These are phyloP conservation scores for Scalopus aquaticus DNA, from an alignment of 2,113 vertebrate species.

Conservation along the genomic window DNA sequence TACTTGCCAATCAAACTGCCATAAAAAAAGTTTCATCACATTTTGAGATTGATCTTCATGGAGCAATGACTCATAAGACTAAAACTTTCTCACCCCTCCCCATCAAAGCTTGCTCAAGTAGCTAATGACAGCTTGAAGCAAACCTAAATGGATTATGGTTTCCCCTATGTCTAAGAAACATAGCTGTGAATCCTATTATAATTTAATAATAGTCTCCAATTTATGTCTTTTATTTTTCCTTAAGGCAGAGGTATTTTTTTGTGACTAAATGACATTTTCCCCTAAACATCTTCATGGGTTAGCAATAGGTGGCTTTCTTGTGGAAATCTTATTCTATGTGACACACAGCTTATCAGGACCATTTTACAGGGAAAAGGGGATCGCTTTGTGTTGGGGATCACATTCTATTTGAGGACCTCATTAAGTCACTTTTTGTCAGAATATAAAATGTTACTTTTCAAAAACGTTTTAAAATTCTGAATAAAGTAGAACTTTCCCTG, in stretches of 20 bases:
- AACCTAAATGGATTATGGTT: slow-evolving; percentile 10
- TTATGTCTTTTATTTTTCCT: background rate
- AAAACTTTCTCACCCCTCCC: slow-evolving; percentile 69
- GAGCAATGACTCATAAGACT: slow-evolving; percentile 60
- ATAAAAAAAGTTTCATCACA: slow-evolving; percentile 35
- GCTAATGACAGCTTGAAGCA: slow-evolving; percentile 38
- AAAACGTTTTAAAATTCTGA: slow-evolving; percentile 32
- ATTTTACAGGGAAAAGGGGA: background rate
- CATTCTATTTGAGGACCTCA: background rate
- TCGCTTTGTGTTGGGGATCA: background rate
- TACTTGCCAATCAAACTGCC: slow-evolving; percentile 5
- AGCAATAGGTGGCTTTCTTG: background rate
- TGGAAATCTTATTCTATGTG: background rate
- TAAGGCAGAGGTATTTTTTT: slow-evolving; percentile 27
- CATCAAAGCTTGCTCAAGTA: slow-evolving; percentile 39
- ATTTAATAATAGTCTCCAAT: slow-evolving; percentile 19
- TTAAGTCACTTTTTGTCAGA: background rate
- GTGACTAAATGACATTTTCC: background rate
- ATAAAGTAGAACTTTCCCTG: slow-evolving; percentile 1
- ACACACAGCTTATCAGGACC: background rate
- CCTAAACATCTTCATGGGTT: background rate
- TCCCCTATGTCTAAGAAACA: slow-evolving; percentile 44
- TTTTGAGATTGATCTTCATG: slow-evolving; percentile 51
- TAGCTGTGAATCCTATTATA: slow-evolving; percentile 20
- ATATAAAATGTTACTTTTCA: slow-evolving; percentile 32